These are phyloP conservation scores for Dolichopus griseipennis DNA, from an alignment of 2,888 invertebrate species.

Conservation along the genomic window DNA sequence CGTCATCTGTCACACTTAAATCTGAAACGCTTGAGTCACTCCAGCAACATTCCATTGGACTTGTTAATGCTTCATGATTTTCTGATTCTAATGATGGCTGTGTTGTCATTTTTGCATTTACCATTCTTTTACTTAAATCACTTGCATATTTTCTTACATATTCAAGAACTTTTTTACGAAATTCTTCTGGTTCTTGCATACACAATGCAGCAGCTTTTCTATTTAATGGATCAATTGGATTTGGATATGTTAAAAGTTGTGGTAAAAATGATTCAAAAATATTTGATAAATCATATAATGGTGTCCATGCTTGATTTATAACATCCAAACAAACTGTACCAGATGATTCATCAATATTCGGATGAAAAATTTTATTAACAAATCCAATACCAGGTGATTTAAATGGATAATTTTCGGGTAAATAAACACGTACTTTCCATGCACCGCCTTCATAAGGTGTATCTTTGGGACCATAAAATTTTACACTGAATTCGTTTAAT, in stretches of 20 bases:
- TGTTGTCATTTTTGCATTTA: slow-evolving; percentile 42
- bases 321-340: slow-evolving; percentile 99
- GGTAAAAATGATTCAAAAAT: slow-evolving; percentile 99
- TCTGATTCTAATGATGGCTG: slow-evolving; percentile 53
- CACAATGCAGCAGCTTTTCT: slow-evolving; percentile 99
- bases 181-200: slow-evolving; percentile 99
- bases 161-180: slow-evolving; percentile 98
- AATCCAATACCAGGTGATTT: slow-evolving; percentile 99
- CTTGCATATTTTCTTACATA: slow-evolving; percentile 98
- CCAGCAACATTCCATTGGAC: slow-evolving; percentile 66
- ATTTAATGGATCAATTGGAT: slow-evolving; percentile 98
- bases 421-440: slow-evolving; percentile 97
- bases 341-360: slow-evolving; percentile 98
- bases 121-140: slow-evolving; percentile 56
- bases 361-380: slow-evolving; percentile 99
- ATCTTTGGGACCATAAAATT: slow-evolving; percentile 96
- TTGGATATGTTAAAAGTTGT: slow-evolving; percentile 97
- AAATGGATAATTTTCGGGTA: slow-evolving; percentile 99
- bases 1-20: slow-evolving; percentile 90
- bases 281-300: slow-evolving; percentile 96
- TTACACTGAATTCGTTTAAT: slow-evolving; percentile 98
- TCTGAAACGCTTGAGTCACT: slow-evolving; percentile 98
- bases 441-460: slow-evolving; percentile 99
- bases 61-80: slow-evolving; percentile 81
- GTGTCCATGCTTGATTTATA: slow-evolving; percentile 99